These are phyloP conservation scores for Drosophila vallismaia DNA, from an alignment of 2,888 invertebrate genomes.

Conservation along the genomic window DNA sequence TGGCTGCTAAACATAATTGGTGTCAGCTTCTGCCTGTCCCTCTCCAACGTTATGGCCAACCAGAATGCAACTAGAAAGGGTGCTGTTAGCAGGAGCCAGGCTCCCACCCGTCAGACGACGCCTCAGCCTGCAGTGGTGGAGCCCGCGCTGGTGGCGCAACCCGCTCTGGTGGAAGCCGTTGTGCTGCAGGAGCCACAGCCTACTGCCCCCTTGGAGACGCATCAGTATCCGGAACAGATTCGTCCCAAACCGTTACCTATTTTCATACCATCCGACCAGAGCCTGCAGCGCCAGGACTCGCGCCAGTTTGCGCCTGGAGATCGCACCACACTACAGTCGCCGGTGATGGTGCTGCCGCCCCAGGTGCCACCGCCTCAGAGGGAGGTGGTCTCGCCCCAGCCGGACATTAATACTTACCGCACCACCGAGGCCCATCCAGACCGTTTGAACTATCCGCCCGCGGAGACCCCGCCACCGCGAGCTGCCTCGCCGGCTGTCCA, in stretches of 20 bases:
- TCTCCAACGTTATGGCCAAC: constrained; percentile 69
- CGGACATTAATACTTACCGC: constrained; percentile 73
- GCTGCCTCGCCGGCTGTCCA: constrained; percentile 61
- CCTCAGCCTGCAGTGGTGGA: constrained; percentile 29
- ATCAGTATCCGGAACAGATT: constrained; percentile 57
- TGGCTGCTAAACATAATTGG: constrained; percentile 85
- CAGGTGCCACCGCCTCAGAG: constrained; percentile 39
- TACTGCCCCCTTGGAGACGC: constrained; percentile 31
- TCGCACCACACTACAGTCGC: constrained; percentile 64
- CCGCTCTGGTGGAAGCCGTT: constrained; percentile 12
- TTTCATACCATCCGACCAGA: constrained; percentile 59
- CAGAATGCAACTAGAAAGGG: constrained; percentile 37
- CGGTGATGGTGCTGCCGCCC: constrained; percentile 59
- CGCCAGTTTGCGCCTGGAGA: constrained; percentile 50
- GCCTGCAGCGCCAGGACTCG: constrained; percentile 56
- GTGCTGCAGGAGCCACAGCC: constrained; percentile 15
- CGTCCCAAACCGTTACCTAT: constrained; percentile 62
- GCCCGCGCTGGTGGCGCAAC: constrained; percentile 12
- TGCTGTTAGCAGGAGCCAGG: constrained; percentile 19
- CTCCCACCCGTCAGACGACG: constrained; percentile 30
- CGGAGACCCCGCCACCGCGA: constrained; percentile 44
- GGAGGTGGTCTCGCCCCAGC: constrained; percentile 29
- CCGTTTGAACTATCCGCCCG: constrained; percentile 75
- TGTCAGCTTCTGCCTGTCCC: constrained; percentile 78
- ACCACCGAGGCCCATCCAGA: constrained; percentile 80